Base-by-base conservation (phyloP, 2,113 vertebrate genomes). In the Hymenochirus boettgeri region DNA sequence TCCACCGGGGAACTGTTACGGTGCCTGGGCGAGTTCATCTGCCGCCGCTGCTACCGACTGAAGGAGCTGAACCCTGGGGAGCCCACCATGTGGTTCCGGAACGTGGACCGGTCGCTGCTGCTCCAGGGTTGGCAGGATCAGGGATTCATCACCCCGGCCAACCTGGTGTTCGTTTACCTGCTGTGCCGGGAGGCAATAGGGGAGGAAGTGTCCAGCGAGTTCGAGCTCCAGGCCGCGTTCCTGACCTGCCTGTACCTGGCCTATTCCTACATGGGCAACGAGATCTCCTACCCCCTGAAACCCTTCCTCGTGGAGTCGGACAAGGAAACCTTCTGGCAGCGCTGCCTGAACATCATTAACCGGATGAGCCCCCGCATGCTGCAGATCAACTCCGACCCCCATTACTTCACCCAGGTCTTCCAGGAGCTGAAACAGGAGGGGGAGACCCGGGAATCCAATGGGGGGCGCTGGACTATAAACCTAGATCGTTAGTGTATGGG, bases 51-150 rank as follows among this genome's bases (percentile, higher is more conserved):
- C 85, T 92, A 81, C 72, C 89, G 91, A 59, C 83, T 98, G 71
- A 95, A 93, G 71, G 90, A 94, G 69, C 76, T 99, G 59, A 93
- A 86, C 75, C 84, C 91, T 47, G 90, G 82, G 10, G 93, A 99
- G 72, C 90, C 94, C 72, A 88, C 94, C 72, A 84, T 92, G 61
- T 99, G 96, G 95, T 95, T 99, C 81, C 90, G 96, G n/a, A 92
- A 89, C 74, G 92, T 99, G 71, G 96, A 99, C 77, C 90, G 95
- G 80, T 93, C 92, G 65, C 88, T 99, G 54, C 81, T 99, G 75
- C 77, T 97, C 63, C 96, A 98, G 76, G 96, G 96, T 72, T 99
- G 96, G 96, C 96, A 98, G 83, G 96, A 99, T 74, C 92, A 96
- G 60, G 93, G 91, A 74, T 99, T 99, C 83, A 96, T 99, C 73